Conservation (phyloP, 92 coral and sea anemone genomes). For the Actinernus sp. region DNA sequence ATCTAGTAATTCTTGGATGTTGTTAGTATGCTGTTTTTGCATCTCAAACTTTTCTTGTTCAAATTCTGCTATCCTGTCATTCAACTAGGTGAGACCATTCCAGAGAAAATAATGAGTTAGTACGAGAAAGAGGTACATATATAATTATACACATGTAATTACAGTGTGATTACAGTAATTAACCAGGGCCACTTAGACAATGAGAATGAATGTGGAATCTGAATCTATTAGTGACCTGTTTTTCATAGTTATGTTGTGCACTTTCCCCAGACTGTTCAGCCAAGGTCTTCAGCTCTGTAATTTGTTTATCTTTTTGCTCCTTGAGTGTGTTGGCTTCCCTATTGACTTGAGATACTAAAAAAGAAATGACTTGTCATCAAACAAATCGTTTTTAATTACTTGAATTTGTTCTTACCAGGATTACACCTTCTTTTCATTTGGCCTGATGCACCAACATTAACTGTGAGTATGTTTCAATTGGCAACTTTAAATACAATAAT, state of each 20-base stretch:
- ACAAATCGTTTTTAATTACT: neutral
- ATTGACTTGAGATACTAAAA: slow-evolving; percentile 79
- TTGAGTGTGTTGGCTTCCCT: slow-evolving; percentile 81
- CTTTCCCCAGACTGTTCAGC: slow-evolving; percentile 93
- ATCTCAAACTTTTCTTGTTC: slow-evolving; percentile 99
- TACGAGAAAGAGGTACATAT: too few relatives aligned
- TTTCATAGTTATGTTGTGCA: slow-evolving; percentile 84
- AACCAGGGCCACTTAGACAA: too few relatives aligned
- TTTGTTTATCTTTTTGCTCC: slow-evolving; percentile 93
- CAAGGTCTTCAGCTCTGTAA: slow-evolving; percentile 79
- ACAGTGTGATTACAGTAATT: too few relatives aligned
- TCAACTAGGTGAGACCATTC: too few relatives aligned
- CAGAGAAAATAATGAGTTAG: too few relatives aligned
- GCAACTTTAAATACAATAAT: too few relatives aligned
- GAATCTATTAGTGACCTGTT: slow-evolving; percentile 81
- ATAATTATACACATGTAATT: too few relatives aligned
- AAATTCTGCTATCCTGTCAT: slow-evolving; percentile 95
- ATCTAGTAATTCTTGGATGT: slow-evolving; percentile 94
- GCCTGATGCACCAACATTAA: too few relatives aligned
- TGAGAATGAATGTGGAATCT: too few relatives aligned
- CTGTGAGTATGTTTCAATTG: too few relatives aligned
- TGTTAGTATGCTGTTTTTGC: slow-evolving; percentile 97
- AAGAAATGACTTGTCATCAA: neutral
- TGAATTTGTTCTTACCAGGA: too few relatives aligned
- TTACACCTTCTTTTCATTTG: too few relatives aligned